phyloP scores from a whole-genome alignment of 2,888 invertebrate genomes.

The Mellilla xanthometata region DNA sequence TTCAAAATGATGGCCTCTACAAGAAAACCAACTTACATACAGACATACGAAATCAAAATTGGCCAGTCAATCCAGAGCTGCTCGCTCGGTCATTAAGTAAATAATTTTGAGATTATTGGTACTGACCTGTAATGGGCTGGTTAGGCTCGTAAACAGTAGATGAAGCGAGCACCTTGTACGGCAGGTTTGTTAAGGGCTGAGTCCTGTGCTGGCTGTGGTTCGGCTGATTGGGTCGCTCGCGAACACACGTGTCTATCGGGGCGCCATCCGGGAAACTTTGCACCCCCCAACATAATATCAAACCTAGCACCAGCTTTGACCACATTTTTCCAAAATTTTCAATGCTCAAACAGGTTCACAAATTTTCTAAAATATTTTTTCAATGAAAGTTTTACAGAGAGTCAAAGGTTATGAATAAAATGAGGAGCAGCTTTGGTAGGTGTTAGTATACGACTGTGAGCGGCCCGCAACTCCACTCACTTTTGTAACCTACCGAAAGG shows the following conservation, averaged over 20 bases:
- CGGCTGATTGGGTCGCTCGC: conserved; percentile 88
- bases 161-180: conserved; percentile 87
- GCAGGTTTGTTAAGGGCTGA: conserved; percentile 84
- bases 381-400: too few species aligned
- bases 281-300: conserved; percentile 59
- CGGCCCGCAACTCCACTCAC: conserved; percentile 54
- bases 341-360: not conserved
- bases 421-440: conserved; percentile 20
- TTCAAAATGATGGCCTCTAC: too few species aligned
- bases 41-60: too few species aligned
- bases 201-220: conserved; percentile 89
- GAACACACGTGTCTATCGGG: conserved; percentile 91
- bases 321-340: conserved; percentile 46
- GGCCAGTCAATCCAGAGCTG: too few species aligned
- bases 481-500: conserved; percentile 77
- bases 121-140: conserved; percentile 86
- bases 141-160: conserved; percentile 86
- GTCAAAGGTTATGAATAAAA: not conserved
- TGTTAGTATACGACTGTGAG: conserved; percentile 58
- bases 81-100: too few species aligned
- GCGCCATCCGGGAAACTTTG: conserved; percentile 90
- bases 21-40: too few species aligned
- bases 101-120: too few species aligned
- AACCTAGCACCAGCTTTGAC: conserved; percentile 49
- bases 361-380: too few species aligned